These are phyloP conservation scores for Sycophila sp. DNA, from an alignment of 1,140 invertebrate genomes.

Conservation along the genomic window DNA sequence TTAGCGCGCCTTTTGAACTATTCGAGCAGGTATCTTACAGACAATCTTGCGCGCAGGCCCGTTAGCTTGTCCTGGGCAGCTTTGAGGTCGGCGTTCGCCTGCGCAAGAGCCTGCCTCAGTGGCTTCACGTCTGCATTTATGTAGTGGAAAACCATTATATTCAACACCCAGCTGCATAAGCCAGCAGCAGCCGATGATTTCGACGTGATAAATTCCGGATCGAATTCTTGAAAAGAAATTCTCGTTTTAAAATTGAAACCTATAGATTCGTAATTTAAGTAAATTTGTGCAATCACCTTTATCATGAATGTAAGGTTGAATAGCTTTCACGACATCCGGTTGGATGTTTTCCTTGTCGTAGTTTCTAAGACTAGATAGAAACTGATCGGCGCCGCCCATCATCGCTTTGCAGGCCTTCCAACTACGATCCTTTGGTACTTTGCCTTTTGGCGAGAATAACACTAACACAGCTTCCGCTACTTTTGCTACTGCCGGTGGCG, in stretches of 20 bases:
- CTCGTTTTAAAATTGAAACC: too few species aligned
- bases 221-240: constrained; percentile 75
- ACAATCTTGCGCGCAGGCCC: constrained; percentile 72
- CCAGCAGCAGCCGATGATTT: constrained; percentile 93
- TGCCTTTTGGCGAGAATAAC: constrained; percentile 84
- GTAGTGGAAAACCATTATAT: constrained; percentile 91
- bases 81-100: constrained; percentile 85
- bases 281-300: constrained; percentile 55
- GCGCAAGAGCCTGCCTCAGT: constrained; percentile 82
- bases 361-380: constrained; percentile 85
- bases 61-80: constrained; percentile 82
- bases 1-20: too few species aligned
- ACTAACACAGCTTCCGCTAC: constrained; percentile 90
- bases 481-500: constrained; percentile 83
- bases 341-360: constrained; percentile 96
- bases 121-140: constrained; percentile 94
- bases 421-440: constrained; percentile 90
- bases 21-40: constrained; percentile 60
- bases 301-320: constrained; percentile 67
- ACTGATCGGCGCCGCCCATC: constrained; percentile 87
- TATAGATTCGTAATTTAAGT: too few species aligned
- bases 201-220: constrained; percentile 82
- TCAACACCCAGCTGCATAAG: constrained; percentile 93
- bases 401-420: constrained; percentile 92
- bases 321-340: constrained; percentile 83